These are phyloP conservation scores for Listronotus oregonensis DNA, from an alignment of 1,140 invertebrate genomes.

Conservation along the genomic window DNA sequence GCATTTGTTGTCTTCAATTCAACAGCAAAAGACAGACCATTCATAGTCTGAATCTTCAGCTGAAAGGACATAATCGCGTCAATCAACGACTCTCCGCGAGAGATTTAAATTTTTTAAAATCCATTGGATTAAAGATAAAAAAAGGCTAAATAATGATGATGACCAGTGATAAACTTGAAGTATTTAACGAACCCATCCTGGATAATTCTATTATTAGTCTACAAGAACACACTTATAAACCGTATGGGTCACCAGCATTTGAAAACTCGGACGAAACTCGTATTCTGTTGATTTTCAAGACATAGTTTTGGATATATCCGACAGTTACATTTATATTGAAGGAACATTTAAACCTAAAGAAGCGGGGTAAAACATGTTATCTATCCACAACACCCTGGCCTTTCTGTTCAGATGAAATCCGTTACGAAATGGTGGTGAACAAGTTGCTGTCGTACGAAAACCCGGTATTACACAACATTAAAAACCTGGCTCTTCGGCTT, in stretches of 20 bases:
- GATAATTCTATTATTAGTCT: slow-evolving; percentile 13
- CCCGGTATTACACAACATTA: background rate
- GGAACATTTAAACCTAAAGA: slow-evolving; percentile 28
- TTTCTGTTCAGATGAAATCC: slow-evolving; percentile 13
- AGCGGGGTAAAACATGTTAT: background rate
- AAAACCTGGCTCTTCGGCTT: background rate
- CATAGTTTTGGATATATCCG: slow-evolving; percentile 37
- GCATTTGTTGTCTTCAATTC: background rate
- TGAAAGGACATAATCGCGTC: too few relatives aligned
- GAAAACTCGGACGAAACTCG: slow-evolving; percentile 41
- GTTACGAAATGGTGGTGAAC: background rate
- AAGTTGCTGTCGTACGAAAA: background rate
- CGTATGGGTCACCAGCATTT: slow-evolving; percentile 29
- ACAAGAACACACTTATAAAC: slow-evolving; percentile 36
- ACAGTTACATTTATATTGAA: slow-evolving; percentile 43
- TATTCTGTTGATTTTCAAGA: slow-evolving; percentile 36
- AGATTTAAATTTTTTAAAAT: too few relatives aligned
- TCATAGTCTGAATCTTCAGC: too few relatives aligned
- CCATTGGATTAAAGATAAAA: too few relatives aligned
- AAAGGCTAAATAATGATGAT: background rate
- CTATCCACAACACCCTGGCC: slow-evolving; percentile 9
- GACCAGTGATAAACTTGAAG: slow-evolving; percentile 5
- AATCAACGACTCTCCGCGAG: too few relatives aligned
- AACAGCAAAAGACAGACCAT: too few relatives aligned
- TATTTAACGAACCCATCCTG: slow-evolving; percentile 4